Conservation (phyloP, 2,113 vertebrate genomes). For the Tyto alba region DNA sequence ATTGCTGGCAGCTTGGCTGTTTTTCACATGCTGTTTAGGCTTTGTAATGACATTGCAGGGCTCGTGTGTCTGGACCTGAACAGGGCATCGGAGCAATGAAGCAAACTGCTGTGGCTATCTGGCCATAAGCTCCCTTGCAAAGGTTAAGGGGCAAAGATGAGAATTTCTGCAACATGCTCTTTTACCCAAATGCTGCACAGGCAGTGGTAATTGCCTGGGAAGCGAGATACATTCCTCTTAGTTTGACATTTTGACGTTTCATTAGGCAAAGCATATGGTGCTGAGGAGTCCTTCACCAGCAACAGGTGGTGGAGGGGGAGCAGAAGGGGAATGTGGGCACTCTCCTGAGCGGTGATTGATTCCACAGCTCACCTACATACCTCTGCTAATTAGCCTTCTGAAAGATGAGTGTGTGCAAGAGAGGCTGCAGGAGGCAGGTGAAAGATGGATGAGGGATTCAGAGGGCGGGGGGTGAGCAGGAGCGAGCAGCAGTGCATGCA, state of each 20-base stretch:
- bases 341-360: background rate
- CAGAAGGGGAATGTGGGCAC: background rate
- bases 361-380: background rate
- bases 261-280: background rate
- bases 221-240: background rate
- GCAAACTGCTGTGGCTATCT: background rate
- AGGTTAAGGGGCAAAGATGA: background rate
- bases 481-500: background rate
- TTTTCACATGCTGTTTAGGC: background rate
- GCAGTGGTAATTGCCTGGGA: background rate
- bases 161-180: background rate
- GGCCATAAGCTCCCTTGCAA: background rate
- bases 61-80: background rate
- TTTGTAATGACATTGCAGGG: background rate
- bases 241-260: background rate
- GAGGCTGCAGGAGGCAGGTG: background rate
- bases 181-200: background rate
- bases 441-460: background rate
- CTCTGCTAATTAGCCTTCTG: background rate
- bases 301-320: background rate
- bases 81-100: background rate
- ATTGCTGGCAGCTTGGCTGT: background rate
- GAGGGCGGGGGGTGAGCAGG: background rate
- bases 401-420: background rate
- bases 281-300: background rate